phyloP scores from a whole-genome alignment of 2,888 invertebrate species.

The Clunio marinus region DNA sequence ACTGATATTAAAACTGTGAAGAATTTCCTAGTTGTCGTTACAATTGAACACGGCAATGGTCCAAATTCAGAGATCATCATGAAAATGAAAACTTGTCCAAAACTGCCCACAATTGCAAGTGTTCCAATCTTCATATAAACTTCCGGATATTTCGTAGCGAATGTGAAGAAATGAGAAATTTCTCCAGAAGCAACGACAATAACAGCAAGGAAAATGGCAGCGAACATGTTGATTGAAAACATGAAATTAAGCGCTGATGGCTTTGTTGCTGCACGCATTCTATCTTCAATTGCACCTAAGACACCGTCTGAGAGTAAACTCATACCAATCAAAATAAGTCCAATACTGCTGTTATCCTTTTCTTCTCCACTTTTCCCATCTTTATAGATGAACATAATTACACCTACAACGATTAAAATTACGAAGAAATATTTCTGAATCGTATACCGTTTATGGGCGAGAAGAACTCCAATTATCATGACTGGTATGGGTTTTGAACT shows the following conservation, averaged over 20 bases:
- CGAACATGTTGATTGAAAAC: constrained; percentile 19
- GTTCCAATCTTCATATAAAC: background rate
- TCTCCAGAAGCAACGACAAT: constrained; percentile 1
- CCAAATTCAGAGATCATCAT: constrained; percentile 32
- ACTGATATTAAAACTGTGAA: constrained; percentile 24
- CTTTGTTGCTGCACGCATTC: constrained; percentile 25
- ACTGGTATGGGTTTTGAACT: constrained; percentile 27
- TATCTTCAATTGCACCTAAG: constrained; percentile 22
- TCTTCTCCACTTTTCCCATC: background rate
- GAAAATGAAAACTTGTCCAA: constrained; percentile 32
- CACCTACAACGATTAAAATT: constrained; percentile 17
- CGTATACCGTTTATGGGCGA: constrained; percentile 22
- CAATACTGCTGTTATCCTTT: background rate
- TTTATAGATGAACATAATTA: constrained; percentile 19
- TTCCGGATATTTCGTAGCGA: constrained; percentile 23
- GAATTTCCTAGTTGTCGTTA: constrained; percentile 18
- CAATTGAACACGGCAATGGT: constrained; percentile 28
- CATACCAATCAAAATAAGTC: background rate
- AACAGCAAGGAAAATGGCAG: constrained; percentile 7
- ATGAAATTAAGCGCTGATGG: constrained; percentile 33
- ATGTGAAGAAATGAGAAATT: constrained; percentile 6
- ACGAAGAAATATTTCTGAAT: constrained; percentile 32
- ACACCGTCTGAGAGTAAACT: constrained; percentile 20
- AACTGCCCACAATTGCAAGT: constrained; percentile 1
- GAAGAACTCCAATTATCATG: constrained; percentile 22